These are phyloP conservation scores for Limnephilus auricula DNA, from an alignment of 2,888 invertebrate species.

Conservation along the genomic window DNA sequence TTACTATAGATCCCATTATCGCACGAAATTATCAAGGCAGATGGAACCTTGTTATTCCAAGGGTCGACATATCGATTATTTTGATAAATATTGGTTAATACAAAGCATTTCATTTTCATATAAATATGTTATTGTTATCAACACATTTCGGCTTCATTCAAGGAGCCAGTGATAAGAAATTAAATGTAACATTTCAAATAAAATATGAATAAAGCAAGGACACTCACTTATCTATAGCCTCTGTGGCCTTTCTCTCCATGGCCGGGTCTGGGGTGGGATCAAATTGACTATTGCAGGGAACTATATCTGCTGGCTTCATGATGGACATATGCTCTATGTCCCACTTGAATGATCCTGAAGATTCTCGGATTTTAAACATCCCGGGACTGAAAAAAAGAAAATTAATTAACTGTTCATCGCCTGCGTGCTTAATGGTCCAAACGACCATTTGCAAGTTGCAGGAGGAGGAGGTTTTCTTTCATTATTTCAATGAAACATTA, in stretches of 20 bases:
- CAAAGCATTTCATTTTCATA: no score
- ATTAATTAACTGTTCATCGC: no score
- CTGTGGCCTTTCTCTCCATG: slow-evolving; percentile 81
- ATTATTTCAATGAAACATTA: no score
- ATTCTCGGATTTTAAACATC: slow-evolving; percentile 73
- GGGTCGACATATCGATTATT: no score
- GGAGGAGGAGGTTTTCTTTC: no score
- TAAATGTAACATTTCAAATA: background rate
- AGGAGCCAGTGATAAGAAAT: background rate
- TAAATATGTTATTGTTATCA: no score
- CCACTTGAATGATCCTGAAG: slow-evolving; percentile 78
- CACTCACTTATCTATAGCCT: slow-evolving; percentile 80
- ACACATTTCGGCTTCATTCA: background rate
- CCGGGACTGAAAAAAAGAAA: slow-evolving; percentile 71
- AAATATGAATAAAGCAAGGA: background rate
- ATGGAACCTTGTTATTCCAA: no score
- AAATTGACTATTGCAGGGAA: slow-evolving; percentile 81
- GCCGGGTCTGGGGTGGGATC: slow-evolving; percentile 81
- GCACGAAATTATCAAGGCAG: no score
- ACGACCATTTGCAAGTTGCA: no score
- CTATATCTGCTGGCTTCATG: slow-evolving; percentile 83
- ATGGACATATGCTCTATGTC: slow-evolving; percentile 84
- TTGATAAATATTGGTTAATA: no score
- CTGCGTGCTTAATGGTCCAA: no score
- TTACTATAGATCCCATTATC: no score